These are phyloP conservation scores for Tachystola acroxantha DNA, from an alignment of 2,888 invertebrate genomes.

Conservation along the genomic window DNA sequence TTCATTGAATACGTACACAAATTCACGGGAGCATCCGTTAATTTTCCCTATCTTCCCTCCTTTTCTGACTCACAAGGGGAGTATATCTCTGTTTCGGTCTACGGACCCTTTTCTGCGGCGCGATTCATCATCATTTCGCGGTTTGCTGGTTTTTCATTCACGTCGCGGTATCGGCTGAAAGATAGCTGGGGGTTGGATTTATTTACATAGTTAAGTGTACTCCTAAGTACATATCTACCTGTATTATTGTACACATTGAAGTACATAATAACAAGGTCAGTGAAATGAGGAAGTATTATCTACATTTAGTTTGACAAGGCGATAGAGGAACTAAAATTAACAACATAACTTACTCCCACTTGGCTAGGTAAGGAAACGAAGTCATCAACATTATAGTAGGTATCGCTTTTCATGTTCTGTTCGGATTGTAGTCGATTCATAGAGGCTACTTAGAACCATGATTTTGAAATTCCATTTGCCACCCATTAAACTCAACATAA, in stretches of 20 bases:
- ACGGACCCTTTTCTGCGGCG: conserved; percentile 56
- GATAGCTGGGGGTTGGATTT: conserved; percentile 30
- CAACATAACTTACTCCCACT: too few relatives aligned
- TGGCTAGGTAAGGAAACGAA: too few relatives aligned
- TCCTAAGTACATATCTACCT: background rate
- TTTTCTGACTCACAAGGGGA: conserved; percentile 31
- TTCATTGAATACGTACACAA: conserved; percentile 78
- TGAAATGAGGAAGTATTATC: too few relatives aligned
- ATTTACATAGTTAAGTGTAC: conserved; percentile 14
- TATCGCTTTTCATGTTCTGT: too few relatives aligned
- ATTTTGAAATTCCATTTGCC: too few relatives aligned
- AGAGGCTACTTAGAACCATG: too few relatives aligned
- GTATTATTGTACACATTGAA: too few relatives aligned
- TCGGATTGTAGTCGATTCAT: too few relatives aligned
- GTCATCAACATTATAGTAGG: too few relatives aligned
- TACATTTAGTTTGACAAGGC: too few relatives aligned
- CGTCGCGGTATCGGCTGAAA: conserved; percentile 35
- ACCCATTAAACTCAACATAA: too few relatives aligned
- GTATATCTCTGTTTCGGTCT: conserved; percentile 42
- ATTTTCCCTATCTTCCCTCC: conserved; percentile 57
- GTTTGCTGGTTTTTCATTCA: conserved; percentile 75
- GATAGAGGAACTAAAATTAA: too few relatives aligned
- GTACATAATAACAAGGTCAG: background rate
- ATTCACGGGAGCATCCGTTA: conserved; percentile 72
- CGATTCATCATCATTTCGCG: conserved; percentile 79